Percentiles rank a stretch among this genome's conserved stretches.
Conservation (phyloP, 2,113 vertebrate species). For the Riparia riparia region DNA sequence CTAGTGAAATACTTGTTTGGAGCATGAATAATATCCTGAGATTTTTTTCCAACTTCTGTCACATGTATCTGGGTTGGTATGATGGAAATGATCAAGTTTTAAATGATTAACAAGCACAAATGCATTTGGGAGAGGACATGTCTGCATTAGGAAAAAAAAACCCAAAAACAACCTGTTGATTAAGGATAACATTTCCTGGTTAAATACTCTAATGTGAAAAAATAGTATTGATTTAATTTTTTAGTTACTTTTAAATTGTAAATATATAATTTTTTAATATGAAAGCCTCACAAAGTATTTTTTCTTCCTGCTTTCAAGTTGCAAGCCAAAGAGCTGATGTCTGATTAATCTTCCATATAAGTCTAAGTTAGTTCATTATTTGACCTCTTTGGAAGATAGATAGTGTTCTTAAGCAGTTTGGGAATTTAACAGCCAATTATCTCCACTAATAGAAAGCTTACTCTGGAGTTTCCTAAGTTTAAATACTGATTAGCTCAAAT, state of each 20-base stretch:
- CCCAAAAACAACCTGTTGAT: neutral
- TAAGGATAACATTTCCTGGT: neutral
- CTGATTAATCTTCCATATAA: neutral
- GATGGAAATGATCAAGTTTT: neutral
- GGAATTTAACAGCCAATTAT: neutral
- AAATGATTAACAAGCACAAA: neutral
- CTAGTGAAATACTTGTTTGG: neutral
- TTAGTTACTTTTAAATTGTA: neutral
- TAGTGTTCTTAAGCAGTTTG: neutral
- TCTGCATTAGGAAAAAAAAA: neutral
- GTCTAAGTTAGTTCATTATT: neutral
- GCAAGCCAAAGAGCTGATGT: neutral
- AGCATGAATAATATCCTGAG: neutral
- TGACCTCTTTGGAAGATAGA: neutral
- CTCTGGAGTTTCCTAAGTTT: neutral
- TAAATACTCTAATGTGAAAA: conserved; percentile 20
- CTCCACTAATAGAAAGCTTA: neutral
- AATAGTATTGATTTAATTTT: neutral
- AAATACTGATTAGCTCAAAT: neutral
- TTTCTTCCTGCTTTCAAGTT: neutral
- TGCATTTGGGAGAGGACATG: fast-evolving
- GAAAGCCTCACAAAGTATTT: neutral
- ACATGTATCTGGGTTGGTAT: neutral
- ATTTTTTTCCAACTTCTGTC: neutral
- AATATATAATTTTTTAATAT: neutral